Evolutionary conservation across 1,140 invertebrate species (phyloP), one percentile per base, ranked within the genome.

Genomic region (Diachasmimorpha longicaudata): DNA sequence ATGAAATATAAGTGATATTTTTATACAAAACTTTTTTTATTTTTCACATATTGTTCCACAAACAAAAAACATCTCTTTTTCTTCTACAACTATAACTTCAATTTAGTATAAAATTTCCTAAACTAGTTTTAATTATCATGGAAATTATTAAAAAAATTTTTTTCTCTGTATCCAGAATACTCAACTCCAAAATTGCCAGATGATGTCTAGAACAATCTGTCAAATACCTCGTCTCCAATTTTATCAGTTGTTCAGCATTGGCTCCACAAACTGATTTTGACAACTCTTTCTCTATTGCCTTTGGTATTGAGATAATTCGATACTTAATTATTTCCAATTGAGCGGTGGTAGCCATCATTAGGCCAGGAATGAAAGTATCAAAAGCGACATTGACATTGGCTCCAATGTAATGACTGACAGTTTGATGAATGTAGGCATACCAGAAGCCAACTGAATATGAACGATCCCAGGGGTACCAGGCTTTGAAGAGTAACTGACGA

Each of bases 111-210:
- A n/a, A n/a, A n/a, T n/a, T n/a, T n/a, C n/a, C n/a, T n/a, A n/a
- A n/a, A n/a, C n/a, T n/a, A n/a, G n/a, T n/a, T n/a, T n/a, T n/a
- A n/a, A n/a, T n/a, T n/a, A n/a, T n/a, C n/a, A n/a, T n/a, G n/a
- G n/a, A n/a, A n/a, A n/a, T n/a, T n/a, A n/a, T n/a, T n/a, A n/a
- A n/a, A n/a, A n/a, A n/a, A n/a, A n/a, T n/a, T n/a, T n/a, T n/a
- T n/a, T n/a, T n/a, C n/a, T n/a, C n/a, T n/a, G n/a, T n/a, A n/a
- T n/a, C n/a, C n/a, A 48, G 14, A 48, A 70, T 23, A 70, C 69
- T 70, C 69, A 70, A 70, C 69, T 70, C 3, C 8, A 48, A 70
- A 25, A 70, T 70, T 8, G 69, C 69, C 14, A 44, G 19, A 14
- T 70, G 69, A 48, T 70, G 44, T 6, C 48, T 44, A 1, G 39